Evolutionary conservation across 2,113 vertebrate genomes (phyloP), one percentile per base, ranked within the genome.

Genomic region (Saguinus imperator): DNA sequence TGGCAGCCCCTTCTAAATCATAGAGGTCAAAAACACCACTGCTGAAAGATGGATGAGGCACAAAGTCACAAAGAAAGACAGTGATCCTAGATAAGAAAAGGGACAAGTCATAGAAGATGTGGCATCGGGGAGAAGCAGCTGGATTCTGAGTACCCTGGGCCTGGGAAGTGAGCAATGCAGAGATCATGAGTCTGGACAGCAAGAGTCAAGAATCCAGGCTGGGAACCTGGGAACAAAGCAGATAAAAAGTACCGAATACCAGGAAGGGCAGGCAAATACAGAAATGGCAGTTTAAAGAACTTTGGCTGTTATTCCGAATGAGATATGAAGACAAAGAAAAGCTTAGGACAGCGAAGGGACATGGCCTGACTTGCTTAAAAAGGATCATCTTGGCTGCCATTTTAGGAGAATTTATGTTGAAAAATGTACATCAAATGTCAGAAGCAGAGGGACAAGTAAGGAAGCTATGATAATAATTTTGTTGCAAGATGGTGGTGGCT

Each of bases 61-160:
- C 27, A 43, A 55, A 48, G 13, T 20, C 9, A 37, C 25, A 58
- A 35, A 86, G 57, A 12, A 91, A 81, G 20, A 45, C 29, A 1
- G 8, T 64, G n/a, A 6, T 50, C 86, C 9, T 9, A 70, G n/a
- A 85, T 4, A 8, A 45, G 66, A 21, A 75, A 48, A 20, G 21
- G 23, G 16, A 17, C 37, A 23, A 77, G 35, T 13, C 25, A 40
- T 4, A 11, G 16, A 50, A 87, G 68, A 35, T 18, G 27, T 1
- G 8, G 16, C n/a, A 25, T 27, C 1, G 5, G 1, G 2, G 48
- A 8, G 5, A 48, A 57, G 14, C 20, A 27, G 18, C 3, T 14
- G 61, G 61, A 12, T 11, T 64, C 61, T 64, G 40, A 64, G 66
- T 27, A 1, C 6, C 14, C 12, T 37, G 23, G 23, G 29, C 18